Conservation (phyloP, 1,140 invertebrate species). For the Neelides sp. region DNA sequence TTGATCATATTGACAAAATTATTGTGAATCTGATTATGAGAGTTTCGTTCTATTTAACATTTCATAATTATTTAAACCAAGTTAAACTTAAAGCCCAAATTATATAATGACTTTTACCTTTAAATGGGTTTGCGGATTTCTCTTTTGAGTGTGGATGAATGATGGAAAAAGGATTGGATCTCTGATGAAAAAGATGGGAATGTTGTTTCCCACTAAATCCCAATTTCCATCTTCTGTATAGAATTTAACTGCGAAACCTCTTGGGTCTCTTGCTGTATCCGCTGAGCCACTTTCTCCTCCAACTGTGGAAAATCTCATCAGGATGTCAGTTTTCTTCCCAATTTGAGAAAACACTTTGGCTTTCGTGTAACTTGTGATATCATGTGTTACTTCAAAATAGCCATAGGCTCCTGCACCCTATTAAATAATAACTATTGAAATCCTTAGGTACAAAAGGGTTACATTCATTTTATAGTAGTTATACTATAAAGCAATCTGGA, state of each 20-base stretch:
- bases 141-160: conserved; percentile 39
- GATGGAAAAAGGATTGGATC: conserved; percentile 42
- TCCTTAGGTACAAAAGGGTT: too few relatives aligned
- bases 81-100: not conserved
- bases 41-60: not conserved
- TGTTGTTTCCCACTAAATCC: conserved; percentile 46
- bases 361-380: conserved; percentile 47
- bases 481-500: too few relatives aligned
- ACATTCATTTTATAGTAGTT: too few relatives aligned
- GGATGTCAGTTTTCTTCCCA: conserved; percentile 46
- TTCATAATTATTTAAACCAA: not conserved
- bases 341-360: conserved; percentile 45
- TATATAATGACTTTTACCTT: conserved; percentile 35
- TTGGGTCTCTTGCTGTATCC: conserved; percentile 36
- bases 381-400: conserved; percentile 51
- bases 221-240: conserved; percentile 47
- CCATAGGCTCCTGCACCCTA: conserved; percentile 46
- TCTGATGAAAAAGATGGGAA: conserved; percentile 46
- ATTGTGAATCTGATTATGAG: not conserved
- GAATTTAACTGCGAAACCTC: conserved; percentile 46
- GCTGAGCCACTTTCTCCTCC: conserved; percentile 48
- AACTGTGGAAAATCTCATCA: conserved; percentile 50
- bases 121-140: conserved; percentile 44
- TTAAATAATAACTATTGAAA: too few relatives aligned
- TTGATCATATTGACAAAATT: not conserved